Evolutionary conservation across 2,113 vertebrate species (phyloP).

Genomic region (Indri indri): DNA sequence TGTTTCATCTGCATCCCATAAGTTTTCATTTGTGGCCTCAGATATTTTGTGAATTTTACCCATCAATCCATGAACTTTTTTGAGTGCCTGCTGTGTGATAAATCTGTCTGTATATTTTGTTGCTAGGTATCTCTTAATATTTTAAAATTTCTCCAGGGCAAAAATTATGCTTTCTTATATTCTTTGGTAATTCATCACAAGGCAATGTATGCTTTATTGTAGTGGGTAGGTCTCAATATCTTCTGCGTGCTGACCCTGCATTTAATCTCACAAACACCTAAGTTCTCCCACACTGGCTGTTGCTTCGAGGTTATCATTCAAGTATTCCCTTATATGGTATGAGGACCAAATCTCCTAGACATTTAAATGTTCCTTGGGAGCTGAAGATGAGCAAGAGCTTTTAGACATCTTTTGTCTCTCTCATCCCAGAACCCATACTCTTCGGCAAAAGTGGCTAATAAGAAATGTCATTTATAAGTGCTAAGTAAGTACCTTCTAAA

Average conservation of each 20-base stretch:
- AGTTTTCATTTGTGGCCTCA: neutral
- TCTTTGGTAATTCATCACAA: neutral
- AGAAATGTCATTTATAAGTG: conserved; percentile 22
- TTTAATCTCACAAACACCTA: neutral
- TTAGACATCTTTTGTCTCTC: neutral
- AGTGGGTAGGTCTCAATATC: neutral
- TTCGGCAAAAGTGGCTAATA: neutral
- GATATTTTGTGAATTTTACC: conserved; percentile 1
- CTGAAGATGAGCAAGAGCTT: neutral
- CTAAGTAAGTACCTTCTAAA: conserved; percentile 3
- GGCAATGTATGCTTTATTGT: neutral
- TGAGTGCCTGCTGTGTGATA: neutral
- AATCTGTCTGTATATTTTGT: conserved; percentile 8
- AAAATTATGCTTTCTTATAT: neutral
- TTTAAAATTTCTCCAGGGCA: conserved; percentile 5
- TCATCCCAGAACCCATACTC: neutral
- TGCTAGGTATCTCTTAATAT: conserved; percentile 15
- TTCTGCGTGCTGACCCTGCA: neutral
- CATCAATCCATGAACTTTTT: neutral
- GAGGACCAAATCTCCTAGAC: neutral
- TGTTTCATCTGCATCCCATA: neutral
- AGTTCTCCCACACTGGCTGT: neutral
- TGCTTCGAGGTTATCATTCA: conserved; percentile 21
- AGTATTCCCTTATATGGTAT: neutral
- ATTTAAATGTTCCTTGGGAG: neutral